These are phyloP conservation scores for Pseudorasbora parva DNA, from an alignment of 2,113 vertebrate species.

Conservation along the genomic window DNA sequence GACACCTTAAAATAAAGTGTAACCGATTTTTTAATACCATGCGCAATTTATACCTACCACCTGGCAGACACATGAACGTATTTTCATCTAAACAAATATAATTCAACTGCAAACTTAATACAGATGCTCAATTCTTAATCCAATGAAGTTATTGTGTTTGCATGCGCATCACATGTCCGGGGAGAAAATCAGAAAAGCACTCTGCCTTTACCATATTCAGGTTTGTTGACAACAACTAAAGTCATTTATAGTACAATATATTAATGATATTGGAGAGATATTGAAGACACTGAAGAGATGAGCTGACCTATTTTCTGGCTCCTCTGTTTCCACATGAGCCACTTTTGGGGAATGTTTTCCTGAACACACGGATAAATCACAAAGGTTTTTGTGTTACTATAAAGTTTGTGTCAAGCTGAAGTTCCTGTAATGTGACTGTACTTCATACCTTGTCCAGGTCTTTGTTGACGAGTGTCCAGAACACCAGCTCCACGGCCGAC, in stretches of 20 bases:
- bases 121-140: too few species aligned
- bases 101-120: too few species aligned
- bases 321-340: slow-evolving; percentile 80
- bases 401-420: neutral
- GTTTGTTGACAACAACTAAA: neutral
- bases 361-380: slow-evolving; percentile 50
- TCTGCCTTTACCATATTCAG: too few species aligned
- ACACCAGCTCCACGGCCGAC: slow-evolving; percentile 76
- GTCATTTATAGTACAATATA: neutral
- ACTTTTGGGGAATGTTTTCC: slow-evolving; percentile 76
- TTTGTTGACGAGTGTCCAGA: slow-evolving; percentile 74
- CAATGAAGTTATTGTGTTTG: too few species aligned
- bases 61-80: neutral
- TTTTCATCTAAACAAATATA: too few species aligned
- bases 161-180: too few species aligned
- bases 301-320: slow-evolving; percentile 74
- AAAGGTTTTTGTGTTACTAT: neutral
- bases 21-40: neutral
- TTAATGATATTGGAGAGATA: neutral
- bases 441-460: slow-evolving; percentile 72
- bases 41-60: neutral
- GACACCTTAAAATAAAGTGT: too few species aligned
- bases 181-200: too few species aligned
- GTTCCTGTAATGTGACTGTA: neutral
- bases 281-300: neutral